These are phyloP conservation scores for Petrocephalus sullivani DNA, from an alignment of 2,797 vertebrate species.

Conservation along the genomic window DNA sequence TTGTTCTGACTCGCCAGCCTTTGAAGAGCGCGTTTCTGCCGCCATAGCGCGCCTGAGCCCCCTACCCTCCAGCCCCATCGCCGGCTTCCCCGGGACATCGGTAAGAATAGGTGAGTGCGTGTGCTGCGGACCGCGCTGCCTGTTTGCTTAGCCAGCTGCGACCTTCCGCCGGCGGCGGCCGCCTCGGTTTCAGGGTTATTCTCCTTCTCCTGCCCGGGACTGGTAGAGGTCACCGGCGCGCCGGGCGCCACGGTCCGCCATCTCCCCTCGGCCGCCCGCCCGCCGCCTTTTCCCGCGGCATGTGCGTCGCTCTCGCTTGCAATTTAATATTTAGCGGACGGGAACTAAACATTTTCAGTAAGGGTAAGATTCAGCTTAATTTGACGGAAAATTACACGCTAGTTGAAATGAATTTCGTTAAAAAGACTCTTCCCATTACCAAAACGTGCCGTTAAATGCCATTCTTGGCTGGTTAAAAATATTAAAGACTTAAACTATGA, in stretches of 20 bases:
- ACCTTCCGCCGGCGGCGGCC: background rate
- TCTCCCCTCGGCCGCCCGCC: background rate
- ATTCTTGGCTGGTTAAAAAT: background rate
- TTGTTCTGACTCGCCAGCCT: constrained; percentile 31
- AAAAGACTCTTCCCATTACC: background rate
- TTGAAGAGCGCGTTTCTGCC: constrained; percentile 39
- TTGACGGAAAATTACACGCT: background rate
- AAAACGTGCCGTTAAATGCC: no score
- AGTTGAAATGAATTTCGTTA: background rate
- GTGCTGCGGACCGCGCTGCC: background rate
- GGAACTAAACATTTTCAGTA: background rate
- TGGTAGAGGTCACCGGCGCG: constrained; percentile 27
- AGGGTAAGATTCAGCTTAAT: background rate
- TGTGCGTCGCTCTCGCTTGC: background rate
- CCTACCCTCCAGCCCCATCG: constrained; percentile 7
- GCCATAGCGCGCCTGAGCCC: constrained; percentile 41
- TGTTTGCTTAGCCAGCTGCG: background rate
- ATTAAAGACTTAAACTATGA: background rate
- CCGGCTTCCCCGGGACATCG: constrained; percentile 9
- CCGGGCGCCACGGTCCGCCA: constrained; percentile 3
- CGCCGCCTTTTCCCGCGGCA: background rate
- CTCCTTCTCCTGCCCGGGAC: background rate
- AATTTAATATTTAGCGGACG: background rate
- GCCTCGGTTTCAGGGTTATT: background rate
- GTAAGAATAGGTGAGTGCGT: constrained; percentile 10